phyloP scores from a whole-genome alignment of 2,888 invertebrate genomes.

The Drosophila algonquin region DNA sequence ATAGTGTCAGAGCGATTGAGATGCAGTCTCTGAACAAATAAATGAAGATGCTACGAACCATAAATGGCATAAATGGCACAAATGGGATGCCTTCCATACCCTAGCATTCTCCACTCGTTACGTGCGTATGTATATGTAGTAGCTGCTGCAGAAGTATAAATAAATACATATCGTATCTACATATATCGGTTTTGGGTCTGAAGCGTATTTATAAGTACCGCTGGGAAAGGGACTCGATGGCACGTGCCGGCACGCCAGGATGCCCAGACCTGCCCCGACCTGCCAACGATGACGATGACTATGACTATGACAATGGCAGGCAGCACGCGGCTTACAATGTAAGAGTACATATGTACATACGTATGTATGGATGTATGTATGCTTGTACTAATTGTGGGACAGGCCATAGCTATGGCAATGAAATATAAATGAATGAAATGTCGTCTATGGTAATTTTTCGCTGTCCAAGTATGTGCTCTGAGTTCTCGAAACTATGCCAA shows the following conservation, averaged over 20 bases:
- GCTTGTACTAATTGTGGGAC: conserved; percentile 56
- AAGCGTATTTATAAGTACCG: conserved; percentile 69
- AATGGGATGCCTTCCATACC: conserved; percentile 29
- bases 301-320: conserved; percentile 13
- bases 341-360: conserved; percentile 34
- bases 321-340: conserved; percentile 64
- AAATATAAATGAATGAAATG: conserved; percentile 72
- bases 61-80: conserved; percentile 59
- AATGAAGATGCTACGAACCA: conserved; percentile 73
- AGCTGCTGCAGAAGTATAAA: conserved; percentile 28
- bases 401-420: conserved; percentile 24
- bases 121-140: conserved; percentile 48
- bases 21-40: conserved; percentile 54
- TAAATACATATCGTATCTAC: background rate
- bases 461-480: conserved; percentile 52
- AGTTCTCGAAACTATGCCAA: conserved; percentile 69
- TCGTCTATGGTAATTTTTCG: conserved; percentile 62
- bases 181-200: conserved; percentile 36
- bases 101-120: conserved; percentile 61
- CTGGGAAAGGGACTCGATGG: conserved; percentile 20
- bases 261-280: background rate
- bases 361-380: conserved; percentile 51
- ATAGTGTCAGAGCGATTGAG: background rate
- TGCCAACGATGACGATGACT: conserved; percentile 6
- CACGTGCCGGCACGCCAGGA: conserved; percentile 65